Evolutionary conservation across 2,888 invertebrate species (phyloP).

Genomic region (Cylindroiulus punctatus): DNA sequence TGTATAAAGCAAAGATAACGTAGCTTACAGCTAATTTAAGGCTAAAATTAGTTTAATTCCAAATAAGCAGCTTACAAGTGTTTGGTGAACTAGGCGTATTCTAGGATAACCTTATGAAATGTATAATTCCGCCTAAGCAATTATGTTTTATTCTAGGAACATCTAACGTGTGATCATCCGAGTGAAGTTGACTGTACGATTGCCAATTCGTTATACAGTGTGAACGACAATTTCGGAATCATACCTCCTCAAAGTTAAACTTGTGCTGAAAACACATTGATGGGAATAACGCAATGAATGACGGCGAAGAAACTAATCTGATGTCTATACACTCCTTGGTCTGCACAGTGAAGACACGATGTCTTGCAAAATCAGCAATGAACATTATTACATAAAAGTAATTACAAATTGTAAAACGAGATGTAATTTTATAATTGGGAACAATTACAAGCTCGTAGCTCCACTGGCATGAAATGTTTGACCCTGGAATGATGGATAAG

Average conservation of each 20-base stretch:
- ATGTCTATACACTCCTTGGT: no score
- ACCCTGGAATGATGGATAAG: no score
- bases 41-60: not conserved
- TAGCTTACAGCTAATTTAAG: not conserved
- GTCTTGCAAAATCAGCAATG: no score
- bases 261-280: not conserved
- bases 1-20: not conserved
- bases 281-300: not conserved
- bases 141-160: constrained; percentile 47
- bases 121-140: not conserved
- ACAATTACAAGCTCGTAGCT: no score
- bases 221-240: constrained; percentile 52
- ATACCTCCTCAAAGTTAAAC: constrained; percentile 43
- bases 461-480: no score
- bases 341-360: no score
- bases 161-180: constrained; percentile 49
- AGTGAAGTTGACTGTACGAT: constrained; percentile 53
- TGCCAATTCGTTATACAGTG: constrained; percentile 52
- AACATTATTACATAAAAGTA: no score
- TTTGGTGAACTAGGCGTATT: not conserved
- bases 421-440: no score
- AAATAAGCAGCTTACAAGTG: not conserved
- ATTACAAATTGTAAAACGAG: no score
- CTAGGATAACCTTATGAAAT: not conserved
- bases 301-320: no score